Evolutionary conservation across 2,113 vertebrate genomes (phyloP), one percentile per base, ranked within the genome.

Genomic region (Pangasianodon hypophthalmus): DNA sequence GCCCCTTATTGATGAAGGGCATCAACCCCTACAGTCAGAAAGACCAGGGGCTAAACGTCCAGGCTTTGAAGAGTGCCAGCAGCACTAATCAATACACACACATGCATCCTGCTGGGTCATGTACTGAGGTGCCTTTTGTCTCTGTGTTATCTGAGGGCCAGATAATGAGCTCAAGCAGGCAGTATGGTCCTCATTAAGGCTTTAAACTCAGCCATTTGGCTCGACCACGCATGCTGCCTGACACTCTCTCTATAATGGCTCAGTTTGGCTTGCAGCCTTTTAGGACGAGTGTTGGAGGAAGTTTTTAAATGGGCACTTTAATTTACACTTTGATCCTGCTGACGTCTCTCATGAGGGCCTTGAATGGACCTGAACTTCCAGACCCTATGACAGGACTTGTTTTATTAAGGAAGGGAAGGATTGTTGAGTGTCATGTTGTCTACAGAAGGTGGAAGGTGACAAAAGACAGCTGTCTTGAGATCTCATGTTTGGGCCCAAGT

Each of bases 81-180:
- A 89, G 88, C 81, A 69, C 85, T 88, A 90, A 89, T 86, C 89
- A 92, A 91, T 92, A 90, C 37, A 44, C 37, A 4, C 56, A 50
- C 80, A 32, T 62, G 29, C 69, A 46, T 48, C 73, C 86, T 85
- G 88, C 88, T 87, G 77, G 88, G 64, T 41, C 60, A 32, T 8
- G 50, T 80, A 32, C 81, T 52, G 69, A 67, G 58, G 0, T 48
- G 87, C 67, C 88, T 90, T 90, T 89, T 87, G 89, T 82, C 84
- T 88, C 64, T 10, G 75, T 87, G 90, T 91, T 90, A 89, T 84
- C 83, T 90, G 88, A 71, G 52, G 46, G 1, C 69, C 69, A 56
- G 88, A 90, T 88, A 87, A 92, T 81, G 86, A 87, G 88, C 89
- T 71, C 50, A 52, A 48, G 41, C 60, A 58, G 69, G 62, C 89